Percentiles rank a stretch among this genome's conserved stretches.
phyloP scores from a whole-genome alignment of 2,797 vertebrate species.

The Danio kyathit region DNA sequence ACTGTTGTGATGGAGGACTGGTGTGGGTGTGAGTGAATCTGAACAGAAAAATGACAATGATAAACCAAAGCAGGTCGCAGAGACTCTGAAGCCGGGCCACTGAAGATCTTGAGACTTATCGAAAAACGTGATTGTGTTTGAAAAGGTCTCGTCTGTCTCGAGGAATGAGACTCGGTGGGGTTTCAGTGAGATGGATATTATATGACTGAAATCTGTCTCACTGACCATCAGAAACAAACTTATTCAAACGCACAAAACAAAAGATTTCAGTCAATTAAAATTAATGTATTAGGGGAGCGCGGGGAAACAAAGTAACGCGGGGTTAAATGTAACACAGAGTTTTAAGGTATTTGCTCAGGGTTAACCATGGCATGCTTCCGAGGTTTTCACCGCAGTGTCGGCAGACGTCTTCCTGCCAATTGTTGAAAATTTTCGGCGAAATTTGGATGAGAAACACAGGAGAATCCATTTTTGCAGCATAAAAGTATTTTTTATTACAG shows the following conservation, averaged over 20 bases:
- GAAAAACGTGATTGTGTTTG: slow-evolving; percentile 31
- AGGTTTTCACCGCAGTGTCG: no score
- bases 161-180: slow-evolving; percentile 68
- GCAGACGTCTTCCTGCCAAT: no score
- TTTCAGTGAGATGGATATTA: slow-evolving; percentile 71
- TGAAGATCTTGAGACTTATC: slow-evolving; percentile 22
- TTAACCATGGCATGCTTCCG: no score
- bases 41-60: slow-evolving; percentile 34
- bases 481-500: no score
- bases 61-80: slow-evolving; percentile 31
- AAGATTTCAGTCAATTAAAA: no score
- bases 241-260: not conserved
- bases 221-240: slow-evolving; percentile 56
- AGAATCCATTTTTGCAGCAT: no score
- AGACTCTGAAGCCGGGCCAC: slow-evolving; percentile 19
- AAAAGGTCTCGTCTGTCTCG: slow-evolving; percentile 42
- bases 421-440: no score
- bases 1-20: not conserved
- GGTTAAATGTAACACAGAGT: no score
- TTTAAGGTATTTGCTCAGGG: no score
- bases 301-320: no score
- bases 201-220: slow-evolving; percentile 66
- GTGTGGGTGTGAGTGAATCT: slow-evolving; percentile 13
- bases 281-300: no score
- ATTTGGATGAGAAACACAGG: no score